Evolutionary conservation across 2,888 invertebrate species (phyloP), one percentile per base, ranked within the genome.

Genomic region (Augochlorella aurata): DNA sequence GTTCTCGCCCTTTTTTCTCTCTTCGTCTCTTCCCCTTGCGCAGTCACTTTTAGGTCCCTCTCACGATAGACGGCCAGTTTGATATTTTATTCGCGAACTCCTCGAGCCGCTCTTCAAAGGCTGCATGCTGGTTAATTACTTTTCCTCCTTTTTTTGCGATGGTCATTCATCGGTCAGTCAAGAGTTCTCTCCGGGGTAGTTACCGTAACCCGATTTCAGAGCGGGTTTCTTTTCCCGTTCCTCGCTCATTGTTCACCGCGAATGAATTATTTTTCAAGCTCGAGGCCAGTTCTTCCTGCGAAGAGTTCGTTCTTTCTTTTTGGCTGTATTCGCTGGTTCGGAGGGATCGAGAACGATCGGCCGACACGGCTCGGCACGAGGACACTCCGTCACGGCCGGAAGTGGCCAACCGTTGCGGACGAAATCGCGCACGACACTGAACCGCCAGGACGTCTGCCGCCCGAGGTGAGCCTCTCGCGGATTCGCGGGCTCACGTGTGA

Each of bases 401-500:
- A 21, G 66, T 65, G 65, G 75, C 74, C 79, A 80, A 88, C 85
- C 88, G 89, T 63, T 92, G 91, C 92, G 91, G 89, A 89, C 90
- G 91, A 83, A 89, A 88, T 89, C 93, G 91, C 93, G 93, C 92
- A 91, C 92, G 91, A 91, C 89, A 93, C 93, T 93, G 91, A 90
- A 90, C 87, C 85, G 84, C 85, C 90, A 89, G 91, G 89, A 91
- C 89, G 89, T 89, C 91, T 89, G 83, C 88, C 89, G 89, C 88
- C 88, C 89, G 88, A 90, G 90, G 89, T 88, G 87, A 88, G 71
- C 87, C 88, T 86, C 83, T 88, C 88, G 87, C 87, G 89, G 90
- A 90, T 92, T 92, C 92, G 91, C 92, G 91, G 91, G 90, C 92
- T 93, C 92, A 93, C 93, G 93, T 93, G 93, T 91, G 90, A 88